Evolutionary conservation across 2,888 invertebrate species (phyloP).

Genomic region (Hofmannophila pseudospretella): DNA sequence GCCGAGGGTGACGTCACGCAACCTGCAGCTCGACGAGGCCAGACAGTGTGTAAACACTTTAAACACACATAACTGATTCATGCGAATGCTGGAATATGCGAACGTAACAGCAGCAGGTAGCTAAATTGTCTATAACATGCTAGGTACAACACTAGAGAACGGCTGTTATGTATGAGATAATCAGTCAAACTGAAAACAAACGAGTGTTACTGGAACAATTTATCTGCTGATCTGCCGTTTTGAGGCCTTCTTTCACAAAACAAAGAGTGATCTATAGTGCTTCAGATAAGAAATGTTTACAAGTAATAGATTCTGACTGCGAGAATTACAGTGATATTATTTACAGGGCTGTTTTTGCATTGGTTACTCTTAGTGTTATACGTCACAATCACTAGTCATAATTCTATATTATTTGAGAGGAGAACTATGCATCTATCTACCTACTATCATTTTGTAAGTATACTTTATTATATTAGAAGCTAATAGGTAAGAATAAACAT

Average conservation of each 20-base stretch:
- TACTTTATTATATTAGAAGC: too few species aligned
- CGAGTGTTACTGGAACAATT: constrained; percentile 5
- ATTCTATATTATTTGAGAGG: too few species aligned
- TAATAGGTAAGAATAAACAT: too few species aligned
- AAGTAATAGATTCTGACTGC: constrained; percentile 3
- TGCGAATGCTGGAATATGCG: constrained; percentile 2
- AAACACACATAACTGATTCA: constrained; percentile 13
- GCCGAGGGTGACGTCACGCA: constrained; percentile 34
- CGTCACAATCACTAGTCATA: background rate
- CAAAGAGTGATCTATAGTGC: constrained; percentile 39
- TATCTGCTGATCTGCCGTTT: constrained; percentile 12
- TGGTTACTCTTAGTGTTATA: background rate
- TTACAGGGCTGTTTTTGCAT: background rate
- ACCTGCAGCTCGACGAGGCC: constrained; percentile 32
- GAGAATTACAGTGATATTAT: background rate
- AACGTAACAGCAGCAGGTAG: too few species aligned
- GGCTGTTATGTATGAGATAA: too few species aligned
- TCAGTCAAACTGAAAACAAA: constrained; percentile 7
- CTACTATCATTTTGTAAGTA: too few species aligned
- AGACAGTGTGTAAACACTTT: constrained; percentile 29
- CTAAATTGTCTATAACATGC: too few species aligned
- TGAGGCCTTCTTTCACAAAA: constrained; percentile 34
- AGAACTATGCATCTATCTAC: too few species aligned
- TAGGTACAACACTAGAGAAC: too few species aligned
- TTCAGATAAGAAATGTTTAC: constrained; percentile 31